Conservation (phyloP, 2,888 invertebrate species). For the Syritta pipiens region DNA sequence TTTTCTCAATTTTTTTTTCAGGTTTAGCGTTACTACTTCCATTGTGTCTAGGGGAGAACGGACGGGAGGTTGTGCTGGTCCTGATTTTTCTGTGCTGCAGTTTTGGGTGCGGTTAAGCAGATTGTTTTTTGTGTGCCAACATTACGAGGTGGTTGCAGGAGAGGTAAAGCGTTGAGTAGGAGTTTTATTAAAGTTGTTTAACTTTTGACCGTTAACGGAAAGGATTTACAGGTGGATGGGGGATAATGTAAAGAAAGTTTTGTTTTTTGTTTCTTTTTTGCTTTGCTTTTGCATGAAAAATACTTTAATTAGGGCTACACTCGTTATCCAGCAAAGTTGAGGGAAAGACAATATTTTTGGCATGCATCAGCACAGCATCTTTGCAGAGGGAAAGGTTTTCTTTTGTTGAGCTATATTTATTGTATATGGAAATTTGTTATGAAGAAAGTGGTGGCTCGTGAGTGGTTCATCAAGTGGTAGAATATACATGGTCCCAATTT, state of each 20-base stretch:
- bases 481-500: no score
- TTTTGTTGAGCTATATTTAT: no score
- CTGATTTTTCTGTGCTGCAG: constrained; percentile 21
- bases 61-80: neutral
- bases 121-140: constrained; percentile 44
- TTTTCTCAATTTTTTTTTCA: neutral
- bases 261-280: neutral
- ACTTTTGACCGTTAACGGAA: constrained; percentile 43
- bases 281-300: neutral
- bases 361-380: no score
- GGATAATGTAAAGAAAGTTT: neutral
- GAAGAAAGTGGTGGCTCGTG: no score
- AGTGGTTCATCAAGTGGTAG: no score
- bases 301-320: constrained; percentile 28
- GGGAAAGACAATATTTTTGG: no score
- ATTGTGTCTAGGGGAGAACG: constrained; percentile 39
- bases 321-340: no score
- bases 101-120: constrained; percentile 45
- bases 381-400: no score
- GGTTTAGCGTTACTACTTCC: constrained; percentile 34
- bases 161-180: constrained; percentile 31
- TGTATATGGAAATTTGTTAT: no score
- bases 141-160: neutral
- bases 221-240: constrained; percentile 33
- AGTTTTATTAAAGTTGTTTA: constrained; percentile 54